Base-by-base conservation (phyloP, 2,113 vertebrate species). In the Malurus elegans region DNA sequence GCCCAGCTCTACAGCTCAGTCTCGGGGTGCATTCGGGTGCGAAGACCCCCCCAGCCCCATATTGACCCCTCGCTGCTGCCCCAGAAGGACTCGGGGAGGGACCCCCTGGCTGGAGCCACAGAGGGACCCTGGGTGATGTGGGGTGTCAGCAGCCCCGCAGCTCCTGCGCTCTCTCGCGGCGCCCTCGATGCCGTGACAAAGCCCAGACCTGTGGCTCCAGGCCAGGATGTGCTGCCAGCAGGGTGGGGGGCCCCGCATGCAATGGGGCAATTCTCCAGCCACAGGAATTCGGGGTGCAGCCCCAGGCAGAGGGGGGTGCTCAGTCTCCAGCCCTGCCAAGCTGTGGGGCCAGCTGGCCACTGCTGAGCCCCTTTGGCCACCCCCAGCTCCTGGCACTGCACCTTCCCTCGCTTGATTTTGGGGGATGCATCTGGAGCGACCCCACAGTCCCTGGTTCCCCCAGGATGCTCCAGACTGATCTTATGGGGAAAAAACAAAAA, bases 211-310 rank as follows among this genome's bases (percentile, higher is more conserved):
- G 7, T 14, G 65, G 81, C 94, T 31, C 0, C 0, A 14, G 51
- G 84, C 90, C 88, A 83, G 58, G 20, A 4, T 48, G 12, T 4
- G n/a, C n/a, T 31, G 31, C 2, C 26, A 53, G 75, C 29, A 0
- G 0, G 2, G 8, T 0, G 1, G 31, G 23, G 29, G 18, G 9
- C 10, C 24, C 71, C 2, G 3, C 48, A 25, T 0, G 2, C 51
- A 34, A 28, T 4, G 28, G 82, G 26, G 8, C 48, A 42, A 7
- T 19, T 72, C 50, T 8, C 11, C 29, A 17, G 36, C 12, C 12
- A 3, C 47, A 4, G 4, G 66, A 47, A 71, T 34, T 53, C 0
- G 7, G 40, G 44, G 3, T 10, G 62, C 50, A 38, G 48, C 45
- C 36, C 58, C 26, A 10, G 67, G 38, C 38, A 57, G 36, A 61